Percentiles rank a stretch among this genome's conserved stretches.
Conservation (phyloP, 2,888 invertebrate species). For the Oxyteleia sp. region DNA sequence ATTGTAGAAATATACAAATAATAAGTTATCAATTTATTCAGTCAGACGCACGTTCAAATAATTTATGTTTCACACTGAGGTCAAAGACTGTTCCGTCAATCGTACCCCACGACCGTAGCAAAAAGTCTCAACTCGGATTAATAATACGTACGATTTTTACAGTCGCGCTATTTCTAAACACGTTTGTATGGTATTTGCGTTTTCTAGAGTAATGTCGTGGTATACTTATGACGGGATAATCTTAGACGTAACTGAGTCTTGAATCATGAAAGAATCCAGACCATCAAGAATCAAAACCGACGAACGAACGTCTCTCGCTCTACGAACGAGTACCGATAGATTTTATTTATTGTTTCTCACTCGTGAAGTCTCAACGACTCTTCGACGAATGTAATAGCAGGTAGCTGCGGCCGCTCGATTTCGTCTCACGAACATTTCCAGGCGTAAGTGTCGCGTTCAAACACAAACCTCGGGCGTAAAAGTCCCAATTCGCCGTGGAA, state of each 20-base stretch:
- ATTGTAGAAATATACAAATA: constrained; percentile 63
- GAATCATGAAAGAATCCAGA: constrained; percentile 75
- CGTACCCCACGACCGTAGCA: constrained; percentile 17
- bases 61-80: constrained; percentile 49
- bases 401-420: constrained; percentile 85
- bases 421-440: constrained; percentile 76
- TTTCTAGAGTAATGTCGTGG: constrained; percentile 49
- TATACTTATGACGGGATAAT: constrained; percentile 51
- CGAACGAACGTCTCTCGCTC: constrained; percentile 78
- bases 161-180: constrained; percentile 44
- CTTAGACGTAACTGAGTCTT: constrained; percentile 49
- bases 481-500: constrained; percentile 60
- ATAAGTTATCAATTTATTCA: constrained; percentile 63
- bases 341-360: constrained; percentile 87
- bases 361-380: constrained; percentile 80
- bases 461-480: constrained; percentile 58
- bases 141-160: constrained; percentile 47
- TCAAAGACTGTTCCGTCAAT: constrained; percentile 25
- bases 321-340: constrained; percentile 85
- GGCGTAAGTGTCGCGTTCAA: constrained; percentile 71
- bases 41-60: constrained; percentile 58
- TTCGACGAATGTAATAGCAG: constrained; percentile 79
- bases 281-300: constrained; percentile 80
- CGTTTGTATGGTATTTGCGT: constrained; percentile 46
- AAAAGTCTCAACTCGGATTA: constrained; percentile 17